Conservation (phyloP, 2,888 invertebrate genomes). For the Caenorhabditis parvicauda region DNA sequence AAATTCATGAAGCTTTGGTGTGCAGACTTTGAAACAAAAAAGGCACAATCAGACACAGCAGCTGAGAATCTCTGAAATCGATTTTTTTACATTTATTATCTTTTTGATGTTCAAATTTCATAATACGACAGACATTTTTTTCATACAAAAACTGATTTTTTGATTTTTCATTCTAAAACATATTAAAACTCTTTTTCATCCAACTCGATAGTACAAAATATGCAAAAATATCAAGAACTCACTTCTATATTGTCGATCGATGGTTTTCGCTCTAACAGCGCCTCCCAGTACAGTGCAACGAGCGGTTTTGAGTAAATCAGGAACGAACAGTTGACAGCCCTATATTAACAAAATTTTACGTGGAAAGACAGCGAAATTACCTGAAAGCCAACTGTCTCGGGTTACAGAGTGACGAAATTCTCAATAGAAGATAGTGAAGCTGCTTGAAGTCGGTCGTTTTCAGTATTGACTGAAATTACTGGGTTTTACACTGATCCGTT, state of each 20-base stretch:
- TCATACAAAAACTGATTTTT: no score
- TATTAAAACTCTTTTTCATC: neutral
- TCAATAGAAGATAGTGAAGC: conserved; percentile 15
- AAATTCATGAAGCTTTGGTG: no score
- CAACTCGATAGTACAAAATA: no score
- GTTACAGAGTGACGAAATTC: conserved; percentile 10
- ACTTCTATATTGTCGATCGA: conserved; percentile 3
- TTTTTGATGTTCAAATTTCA: neutral
- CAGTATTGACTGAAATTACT: no score
- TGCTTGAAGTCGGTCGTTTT: no score
- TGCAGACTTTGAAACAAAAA: no score
- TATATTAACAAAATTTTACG: conserved; percentile 5
- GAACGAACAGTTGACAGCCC: conserved; percentile 73
- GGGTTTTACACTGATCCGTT: no score
- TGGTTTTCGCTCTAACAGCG: conserved; percentile 23
- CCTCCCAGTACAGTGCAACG: conserved; percentile 23
- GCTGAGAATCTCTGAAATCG: neutral
- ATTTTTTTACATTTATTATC: neutral
- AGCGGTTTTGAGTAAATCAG: conserved; percentile 78
- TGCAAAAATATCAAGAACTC: neutral
- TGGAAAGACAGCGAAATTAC: neutral
- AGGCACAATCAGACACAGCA: neutral
- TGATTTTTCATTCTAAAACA: no score
- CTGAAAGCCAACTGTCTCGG: conserved; percentile 10
- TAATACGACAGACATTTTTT: neutral